A percentile compares a stretch with the other conserved stretches of the same genome.
Evolutionary conservation across 2,113 vertebrate species (phyloP).

Genomic region (Atrichornis clamosus): DNA sequence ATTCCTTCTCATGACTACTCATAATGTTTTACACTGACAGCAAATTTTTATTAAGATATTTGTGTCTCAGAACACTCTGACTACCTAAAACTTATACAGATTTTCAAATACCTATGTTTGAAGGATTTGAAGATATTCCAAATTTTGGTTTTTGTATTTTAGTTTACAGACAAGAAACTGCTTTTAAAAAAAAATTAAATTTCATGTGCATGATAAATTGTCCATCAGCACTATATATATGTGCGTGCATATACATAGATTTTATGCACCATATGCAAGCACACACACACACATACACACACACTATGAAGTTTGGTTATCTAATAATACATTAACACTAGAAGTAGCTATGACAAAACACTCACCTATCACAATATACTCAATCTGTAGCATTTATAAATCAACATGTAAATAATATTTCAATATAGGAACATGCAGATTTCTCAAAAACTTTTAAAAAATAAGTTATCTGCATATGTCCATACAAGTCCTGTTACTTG

Average conservation of each 20-base stretch:
- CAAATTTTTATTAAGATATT: not conserved
- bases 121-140: not conserved
- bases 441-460: not conserved
- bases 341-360: not conserved
- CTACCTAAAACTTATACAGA: not conserved
- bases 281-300: no score
- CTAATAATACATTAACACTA: not conserved
- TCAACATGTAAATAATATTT: not conserved
- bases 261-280: not conserved
- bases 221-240: not conserved
- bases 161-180: constrained; percentile 46
- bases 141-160: not conserved
- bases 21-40: not conserved
- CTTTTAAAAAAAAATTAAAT: not conserved
- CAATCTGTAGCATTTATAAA: not conserved
- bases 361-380: not conserved
- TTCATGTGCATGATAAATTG: not conserved
- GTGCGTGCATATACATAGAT: not conserved
- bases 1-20: not conserved
- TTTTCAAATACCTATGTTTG: constrained; percentile 4
- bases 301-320: not conserved
- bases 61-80: not conserved
- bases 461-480: not conserved
- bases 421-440: not conserved
- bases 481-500: not conserved